Base-by-base conservation (phyloP, 2,888 invertebrate species). In the Auanema freiburgensis region DNA sequence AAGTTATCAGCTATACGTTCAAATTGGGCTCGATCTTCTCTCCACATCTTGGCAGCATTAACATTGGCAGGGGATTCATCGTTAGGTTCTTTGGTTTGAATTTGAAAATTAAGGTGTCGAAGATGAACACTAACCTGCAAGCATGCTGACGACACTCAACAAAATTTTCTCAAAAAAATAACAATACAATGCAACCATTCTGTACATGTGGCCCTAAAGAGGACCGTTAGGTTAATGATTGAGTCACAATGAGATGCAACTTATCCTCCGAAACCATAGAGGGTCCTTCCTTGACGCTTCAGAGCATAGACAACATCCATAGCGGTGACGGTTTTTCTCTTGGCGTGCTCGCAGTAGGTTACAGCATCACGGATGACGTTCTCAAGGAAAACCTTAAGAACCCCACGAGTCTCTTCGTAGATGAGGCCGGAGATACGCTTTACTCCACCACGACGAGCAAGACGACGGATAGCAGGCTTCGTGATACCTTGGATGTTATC, bases 61-160 rank as follows among this genome's bases (percentile, higher is more conserved):
- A 98, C 97, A 86, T 98, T 98, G 0, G 98, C 98, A 14, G 96
- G 96, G 83, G 95, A 96, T 85, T 98, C 97, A 84, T 97, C 97
- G 85, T 98, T 98, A 1, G 98, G 97, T 85, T 98, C 97, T 90
- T 84, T 14, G 67, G 25, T 23, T 14, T 18, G 14, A 41, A 5
- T n/a, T 16, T 1, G 8, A n/a, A 16, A 25, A 40, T 24, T 40
- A 55, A 57, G 12, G n/a, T n/a, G n/a, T n/a, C n/a, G n/a, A n/a
- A n/a, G n/a, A n/a, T n/a, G n/a, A n/a, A n/a, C n/a, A n/a, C n/a
- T n/a, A n/a, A n/a, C n/a, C n/a, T n/a, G n/a, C n/a, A n/a, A n/a
- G n/a, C n/a, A n/a, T n/a, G n/a, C n/a, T n/a, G n/a, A n/a, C n/a
- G n/a, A n/a, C n/a, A n/a, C n/a, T n/a, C n/a, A n/a, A n/a, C n/a